phyloP scores from a whole-genome alignment of 1,140 invertebrate genomes.

The Frieseomelitta varia region DNA sequence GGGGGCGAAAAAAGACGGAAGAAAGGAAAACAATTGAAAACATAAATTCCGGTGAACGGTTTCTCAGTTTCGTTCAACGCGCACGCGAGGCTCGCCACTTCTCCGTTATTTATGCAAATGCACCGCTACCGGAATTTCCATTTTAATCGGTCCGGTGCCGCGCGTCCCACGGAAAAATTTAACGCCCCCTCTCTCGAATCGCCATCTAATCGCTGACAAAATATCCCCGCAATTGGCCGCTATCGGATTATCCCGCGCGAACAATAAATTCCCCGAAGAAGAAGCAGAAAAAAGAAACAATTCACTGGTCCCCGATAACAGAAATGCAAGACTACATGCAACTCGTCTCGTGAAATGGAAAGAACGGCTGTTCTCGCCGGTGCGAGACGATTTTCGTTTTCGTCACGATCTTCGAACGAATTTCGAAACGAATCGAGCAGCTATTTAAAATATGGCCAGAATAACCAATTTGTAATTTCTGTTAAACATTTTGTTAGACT shows the following conservation, averaged over 20 bases:
- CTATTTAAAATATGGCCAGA: neutral
- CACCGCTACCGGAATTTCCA: constrained; percentile 36
- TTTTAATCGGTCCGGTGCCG: constrained; percentile 39
- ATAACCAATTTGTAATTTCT: no score
- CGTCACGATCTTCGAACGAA: no score
- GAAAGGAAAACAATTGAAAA: constrained; percentile 38
- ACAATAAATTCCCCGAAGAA: constrained; percentile 36
- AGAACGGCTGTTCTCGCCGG: neutral
- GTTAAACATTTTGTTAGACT: no score
- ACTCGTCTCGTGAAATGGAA: neutral
- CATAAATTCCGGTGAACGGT: constrained; percentile 34
- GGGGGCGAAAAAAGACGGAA: neutral
- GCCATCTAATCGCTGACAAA: constrained; percentile 52
- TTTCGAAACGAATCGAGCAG: neutral
- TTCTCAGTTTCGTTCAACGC: constrained; percentile 47
- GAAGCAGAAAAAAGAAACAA: neutral
- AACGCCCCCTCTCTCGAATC: constrained; percentile 9
- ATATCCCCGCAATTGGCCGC: constrained; percentile 48
- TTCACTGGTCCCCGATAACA: neutral
- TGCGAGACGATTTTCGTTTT: no score
- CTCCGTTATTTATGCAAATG: constrained; percentile 53
- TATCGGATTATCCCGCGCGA: constrained; percentile 34
- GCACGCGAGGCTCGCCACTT: constrained; percentile 4
- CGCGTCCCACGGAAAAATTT: constrained; percentile 37
- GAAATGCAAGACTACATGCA: neutral